phyloP scores from a whole-genome alignment of 2,113 vertebrate species.

The Lota lota region DNA sequence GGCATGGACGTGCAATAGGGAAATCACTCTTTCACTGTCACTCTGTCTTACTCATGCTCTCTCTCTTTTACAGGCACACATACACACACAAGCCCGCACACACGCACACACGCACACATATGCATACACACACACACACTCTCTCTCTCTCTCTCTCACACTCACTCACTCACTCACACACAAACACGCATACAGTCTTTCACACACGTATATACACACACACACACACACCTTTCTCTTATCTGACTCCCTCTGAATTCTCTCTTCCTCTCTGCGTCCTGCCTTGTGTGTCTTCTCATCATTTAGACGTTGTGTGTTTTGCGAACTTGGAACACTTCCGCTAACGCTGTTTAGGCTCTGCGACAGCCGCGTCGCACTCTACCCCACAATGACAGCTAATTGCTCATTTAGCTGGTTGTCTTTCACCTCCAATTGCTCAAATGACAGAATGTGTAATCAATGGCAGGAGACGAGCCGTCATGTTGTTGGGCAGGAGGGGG shows the following conservation, averaged over 20 bases:
- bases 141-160: background rate
- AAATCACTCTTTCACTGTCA: background rate
- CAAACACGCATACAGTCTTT: too few relatives aligned
- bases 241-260: too few relatives aligned
- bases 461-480: background rate
- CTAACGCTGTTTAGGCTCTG: background rate
- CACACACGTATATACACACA: too few relatives aligned
- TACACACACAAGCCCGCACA: conserved; percentile 5
- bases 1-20: too few relatives aligned
- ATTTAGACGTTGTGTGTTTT: too few relatives aligned
- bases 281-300: too few relatives aligned
- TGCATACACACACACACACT: background rate
- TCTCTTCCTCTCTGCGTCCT: too few relatives aligned
- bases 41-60: background rate
- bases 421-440: background rate
- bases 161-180: too few relatives aligned
- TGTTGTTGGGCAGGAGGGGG: background rate
- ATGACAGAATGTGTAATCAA: background rate
- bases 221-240: too few relatives aligned
- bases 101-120: background rate
- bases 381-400: too few relatives aligned
- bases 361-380: background rate
- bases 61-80: too few relatives aligned
- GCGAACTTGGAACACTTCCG: background rate
- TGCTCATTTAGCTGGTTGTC: background rate